Conservation (phyloP, 2,113 vertebrate species). For the Sminthopsis crassicaudata region DNA sequence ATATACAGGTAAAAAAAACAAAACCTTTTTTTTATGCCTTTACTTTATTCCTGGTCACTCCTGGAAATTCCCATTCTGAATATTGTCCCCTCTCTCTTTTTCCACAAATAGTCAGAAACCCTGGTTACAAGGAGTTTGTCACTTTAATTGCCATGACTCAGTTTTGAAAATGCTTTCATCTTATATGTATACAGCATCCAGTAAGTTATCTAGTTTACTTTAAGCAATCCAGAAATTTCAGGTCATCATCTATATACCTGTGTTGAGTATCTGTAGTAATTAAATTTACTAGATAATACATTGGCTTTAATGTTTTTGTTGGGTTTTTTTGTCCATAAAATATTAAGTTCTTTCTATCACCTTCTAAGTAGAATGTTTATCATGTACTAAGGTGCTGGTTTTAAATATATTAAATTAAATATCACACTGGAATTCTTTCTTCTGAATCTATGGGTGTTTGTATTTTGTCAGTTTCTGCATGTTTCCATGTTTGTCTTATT, state of each 20-base stretch:
- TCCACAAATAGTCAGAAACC: neutral
- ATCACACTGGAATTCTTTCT: neutral
- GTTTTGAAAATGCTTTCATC: neutral
- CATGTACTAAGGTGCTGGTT: accelerated
- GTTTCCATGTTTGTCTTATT: slow-evolving; percentile 39
- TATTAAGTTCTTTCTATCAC: neutral
- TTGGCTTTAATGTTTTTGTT: neutral
- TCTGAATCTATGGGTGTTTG: neutral
- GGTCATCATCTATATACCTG: neutral
- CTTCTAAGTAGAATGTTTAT: accelerated
- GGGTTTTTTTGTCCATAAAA: neutral
- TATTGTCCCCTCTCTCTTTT: neutral
- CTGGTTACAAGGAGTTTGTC: neutral
- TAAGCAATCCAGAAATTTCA: neutral
- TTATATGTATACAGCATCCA: neutral
- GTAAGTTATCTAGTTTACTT: neutral
- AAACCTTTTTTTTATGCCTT: accelerated
- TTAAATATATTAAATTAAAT: neutral
- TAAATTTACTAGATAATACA: neutral
- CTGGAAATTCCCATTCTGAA: accelerated
- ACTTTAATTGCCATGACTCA: neutral
- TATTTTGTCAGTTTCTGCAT: slow-evolving; percentile 43
- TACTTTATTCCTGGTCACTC: too few species aligned
- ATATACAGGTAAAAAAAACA: neutral
- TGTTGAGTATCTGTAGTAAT: neutral